These are phyloP conservation scores for Epinotia brunnichana DNA, from an alignment of 2,888 invertebrate species.

Conservation along the genomic window DNA sequence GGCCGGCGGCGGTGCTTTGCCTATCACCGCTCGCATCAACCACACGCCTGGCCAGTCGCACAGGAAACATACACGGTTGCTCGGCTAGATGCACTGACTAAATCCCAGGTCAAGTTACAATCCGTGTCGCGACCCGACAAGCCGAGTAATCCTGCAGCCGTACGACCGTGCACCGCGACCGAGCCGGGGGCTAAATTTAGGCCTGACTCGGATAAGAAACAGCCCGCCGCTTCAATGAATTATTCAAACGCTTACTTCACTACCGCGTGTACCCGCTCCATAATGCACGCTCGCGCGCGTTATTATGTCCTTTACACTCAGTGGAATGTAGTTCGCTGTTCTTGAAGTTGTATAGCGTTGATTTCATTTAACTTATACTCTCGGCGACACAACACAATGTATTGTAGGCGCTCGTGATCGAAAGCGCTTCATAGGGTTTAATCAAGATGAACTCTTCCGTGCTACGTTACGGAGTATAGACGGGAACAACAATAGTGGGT, in stretches of 20 bases:
- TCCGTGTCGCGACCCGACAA: slow-evolving; percentile 10
- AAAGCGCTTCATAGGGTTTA: slow-evolving; percentile 29
- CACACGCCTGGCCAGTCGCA: background rate
- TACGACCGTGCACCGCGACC: background rate
- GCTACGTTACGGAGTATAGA: background rate
- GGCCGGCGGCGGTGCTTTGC: slow-evolving; percentile 4
- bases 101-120: slow-evolving; percentile 28
- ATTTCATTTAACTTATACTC: slow-evolving; percentile 25
- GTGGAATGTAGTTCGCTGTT: slow-evolving; percentile 33
- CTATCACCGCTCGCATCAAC: slow-evolving; percentile 14
- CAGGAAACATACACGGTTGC: slow-evolving; percentile 20
- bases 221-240: slow-evolving; percentile 37
- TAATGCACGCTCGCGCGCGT: slow-evolving; percentile 29
- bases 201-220: slow-evolving; percentile 33
- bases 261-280: slow-evolving; percentile 37
- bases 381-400: slow-evolving; percentile 4
- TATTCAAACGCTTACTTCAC: slow-evolving; percentile 38
- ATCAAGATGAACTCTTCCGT: slow-evolving; percentile 21
- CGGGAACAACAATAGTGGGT: slow-evolving; percentile 3
- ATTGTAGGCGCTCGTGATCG: slow-evolving; percentile 2
- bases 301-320: slow-evolving; percentile 37
- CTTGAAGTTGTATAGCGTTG: slow-evolving; percentile 17
- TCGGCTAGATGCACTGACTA: slow-evolving; percentile 14
- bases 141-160: background rate
- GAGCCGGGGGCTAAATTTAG: slow-evolving; percentile 28